Base-by-base conservation (phyloP, 2,888 invertebrate species). In the Melanostoma mellinum region DNA sequence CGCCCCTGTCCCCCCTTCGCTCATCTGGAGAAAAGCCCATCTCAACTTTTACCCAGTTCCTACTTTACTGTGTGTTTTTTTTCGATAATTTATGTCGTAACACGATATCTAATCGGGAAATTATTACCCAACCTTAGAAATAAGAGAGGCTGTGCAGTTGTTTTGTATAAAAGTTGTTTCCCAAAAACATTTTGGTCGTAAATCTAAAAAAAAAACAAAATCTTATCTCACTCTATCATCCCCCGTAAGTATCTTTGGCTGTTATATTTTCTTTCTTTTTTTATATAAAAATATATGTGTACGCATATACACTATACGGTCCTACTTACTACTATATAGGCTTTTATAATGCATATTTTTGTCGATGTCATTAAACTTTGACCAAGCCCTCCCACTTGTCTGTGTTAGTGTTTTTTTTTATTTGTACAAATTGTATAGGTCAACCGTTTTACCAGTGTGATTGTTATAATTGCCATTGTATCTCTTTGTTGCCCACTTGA, bases 91-190 rank as follows among this genome's bases (percentile, higher is more conserved):
- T 81, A 81, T 76, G 71, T 53, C 60, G 46, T 67, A 58, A 55
- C 53, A 60, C 76, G 71, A 67, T 71, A 67, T 76, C 71, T 71
- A 76, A 81, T 81, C 71, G 65, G 55, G 65, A 60, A 71, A 76
- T 71, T 58, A 71, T 80, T 80, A 76, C 76, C 76, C 61, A 42
- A 30, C 40, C 30, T 48, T 33, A 38, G 52, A 67, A 72, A 52
- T 65, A 56, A 63, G 38, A 38, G 67, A 58, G 36, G 68, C 56
- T 71, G 75, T 46, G 65, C 42, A 68, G 61, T 48, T 33, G 46
- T 40, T 48, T 63, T 30, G 63, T 10, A 61, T 46, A 60, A 35
- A 44, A 36, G 32, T 46, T 63, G 20, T 52, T 38, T 33, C 68
- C 50, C 6, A 50, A 63, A 63, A n/a, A 63, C 69, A 60, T 58